Percentiles rank a stretch among this genome's conserved stretches.
Conservation (phyloP, 2,113 vertebrate genomes). For the Solenodon paradoxus region DNA sequence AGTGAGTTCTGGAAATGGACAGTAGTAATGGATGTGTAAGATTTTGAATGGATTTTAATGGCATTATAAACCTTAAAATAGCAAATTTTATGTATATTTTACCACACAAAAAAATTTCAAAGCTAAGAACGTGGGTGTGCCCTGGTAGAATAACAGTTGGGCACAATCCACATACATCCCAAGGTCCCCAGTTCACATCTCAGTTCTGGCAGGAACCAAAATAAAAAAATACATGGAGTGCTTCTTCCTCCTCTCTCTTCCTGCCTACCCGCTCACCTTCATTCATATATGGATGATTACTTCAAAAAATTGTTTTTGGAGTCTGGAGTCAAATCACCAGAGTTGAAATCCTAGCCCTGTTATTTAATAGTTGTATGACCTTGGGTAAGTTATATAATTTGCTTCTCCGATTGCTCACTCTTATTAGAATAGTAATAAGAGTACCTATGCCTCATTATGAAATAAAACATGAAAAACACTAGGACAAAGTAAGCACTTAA, state of each 20-base stretch:
- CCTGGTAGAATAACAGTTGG: no score
- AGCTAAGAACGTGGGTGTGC: no score
- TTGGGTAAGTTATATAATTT: neutral
- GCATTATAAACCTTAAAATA: neutral
- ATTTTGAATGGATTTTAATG: neutral
- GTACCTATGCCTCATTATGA: neutral
- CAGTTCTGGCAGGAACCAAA: no score
- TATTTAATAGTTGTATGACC: neutral
- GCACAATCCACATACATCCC: no score
- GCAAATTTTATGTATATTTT: no score
- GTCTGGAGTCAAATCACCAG: neutral
- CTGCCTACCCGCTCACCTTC: no score
- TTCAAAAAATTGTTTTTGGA: no score
- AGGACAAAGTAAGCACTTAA: neutral
- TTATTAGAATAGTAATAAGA: neutral
- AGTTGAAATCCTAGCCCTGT: neutral
- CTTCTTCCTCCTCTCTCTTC: no score
- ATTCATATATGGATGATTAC: no score
- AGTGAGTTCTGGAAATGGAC: neutral
- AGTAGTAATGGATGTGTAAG: neutral
- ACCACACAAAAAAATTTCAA: no score
- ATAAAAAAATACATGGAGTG: no score
- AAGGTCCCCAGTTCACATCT: no score
- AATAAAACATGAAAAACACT: neutral
- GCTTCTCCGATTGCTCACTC: neutral